Evolutionary conservation across 2,888 invertebrate species (phyloP).

Genomic region (Tetropium fuscum): DNA sequence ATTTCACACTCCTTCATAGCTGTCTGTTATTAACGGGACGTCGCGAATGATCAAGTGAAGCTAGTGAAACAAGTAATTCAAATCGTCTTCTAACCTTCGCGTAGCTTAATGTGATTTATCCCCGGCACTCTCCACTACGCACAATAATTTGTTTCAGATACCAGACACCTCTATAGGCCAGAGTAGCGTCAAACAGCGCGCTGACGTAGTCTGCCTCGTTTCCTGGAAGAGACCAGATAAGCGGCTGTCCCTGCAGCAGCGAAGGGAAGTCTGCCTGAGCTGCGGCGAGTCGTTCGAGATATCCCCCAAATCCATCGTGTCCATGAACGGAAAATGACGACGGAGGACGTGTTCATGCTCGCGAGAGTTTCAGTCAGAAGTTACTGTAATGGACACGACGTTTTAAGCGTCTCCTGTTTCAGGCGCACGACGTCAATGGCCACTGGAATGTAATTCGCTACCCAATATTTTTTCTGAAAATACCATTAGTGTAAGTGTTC

Average conservation of each 20-base stretch:
- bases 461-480: no score
- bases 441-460: no score
- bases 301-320: slow-evolving; percentile 36
- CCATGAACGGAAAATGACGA: slow-evolving; percentile 35
- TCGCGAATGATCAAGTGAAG: no score
- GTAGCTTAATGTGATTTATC: no score
- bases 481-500: no score
- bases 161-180: slow-evolving; percentile 44
- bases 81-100: no score
- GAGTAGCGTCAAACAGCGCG: slow-evolving; percentile 42
- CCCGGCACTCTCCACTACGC: no score
- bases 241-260: slow-evolving; percentile 32
- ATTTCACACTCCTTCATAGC: no score
- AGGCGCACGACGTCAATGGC: no score
- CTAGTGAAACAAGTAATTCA: no score
- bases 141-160: slow-evolving; percentile 41
- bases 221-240: slow-evolving; percentile 56
- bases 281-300: slow-evolving; percentile 57
- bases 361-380: slow-evolving; percentile 33
- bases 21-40: no score
- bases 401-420: no score
- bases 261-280: slow-evolving; percentile 54
- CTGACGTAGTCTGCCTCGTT: slow-evolving; percentile 56
- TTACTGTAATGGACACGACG: slow-evolving; percentile 37
- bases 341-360: slow-evolving; percentile 41